A percentile compares a stretch with the other conserved stretches of the same genome.
Conservation (phyloP, 2,888 invertebrate genomes). For the Acholoe squamosa region DNA sequence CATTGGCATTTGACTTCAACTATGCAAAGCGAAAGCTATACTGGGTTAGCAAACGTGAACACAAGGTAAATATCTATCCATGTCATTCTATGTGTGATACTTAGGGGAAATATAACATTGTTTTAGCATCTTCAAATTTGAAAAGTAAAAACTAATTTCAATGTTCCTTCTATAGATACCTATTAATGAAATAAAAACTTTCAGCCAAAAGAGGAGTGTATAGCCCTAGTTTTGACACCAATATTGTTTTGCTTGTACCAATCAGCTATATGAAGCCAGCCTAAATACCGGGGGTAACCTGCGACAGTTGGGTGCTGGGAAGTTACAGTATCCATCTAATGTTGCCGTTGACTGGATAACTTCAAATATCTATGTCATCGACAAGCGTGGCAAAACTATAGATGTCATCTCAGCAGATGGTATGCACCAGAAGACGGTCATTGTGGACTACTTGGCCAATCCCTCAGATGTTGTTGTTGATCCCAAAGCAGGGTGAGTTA, state of each 20-base stretch:
- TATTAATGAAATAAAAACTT: too few species aligned
- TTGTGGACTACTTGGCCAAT: conserved; percentile 94
- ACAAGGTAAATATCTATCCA: neutral
- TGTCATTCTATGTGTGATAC: too few species aligned
- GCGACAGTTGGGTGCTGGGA: conserved; percentile 69
- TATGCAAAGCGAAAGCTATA: conserved; percentile 72
- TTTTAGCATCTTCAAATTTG: too few species aligned
- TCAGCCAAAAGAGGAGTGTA: too few species aligned
- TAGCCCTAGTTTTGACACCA: too few species aligned
- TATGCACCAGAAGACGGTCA: conserved; percentile 93
- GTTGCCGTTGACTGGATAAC: conserved; percentile 98
- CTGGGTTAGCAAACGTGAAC: conserved; percentile 68
- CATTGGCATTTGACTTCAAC: conserved; percentile 75
- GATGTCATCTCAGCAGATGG: conserved; percentile 96
- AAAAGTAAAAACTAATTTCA: too few species aligned
- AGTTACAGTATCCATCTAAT: conserved; percentile 73
- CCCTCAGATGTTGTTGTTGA: conserved; percentile 96
- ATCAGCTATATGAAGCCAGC: conserved; percentile 71
- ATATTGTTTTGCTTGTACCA: neutral
- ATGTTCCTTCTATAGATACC: too few species aligned
- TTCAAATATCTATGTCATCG: conserved; percentile 96
- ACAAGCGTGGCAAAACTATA: conserved; percentile 95
- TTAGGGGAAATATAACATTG: too few species aligned
- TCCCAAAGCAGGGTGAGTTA: conserved; percentile 90
- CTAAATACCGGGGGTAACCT: conserved; percentile 65